Percentiles rank a stretch among this genome's conserved stretches.
phyloP scores from a whole-genome alignment of 2,888 invertebrate genomes.

The Baronia brevicornis region DNA sequence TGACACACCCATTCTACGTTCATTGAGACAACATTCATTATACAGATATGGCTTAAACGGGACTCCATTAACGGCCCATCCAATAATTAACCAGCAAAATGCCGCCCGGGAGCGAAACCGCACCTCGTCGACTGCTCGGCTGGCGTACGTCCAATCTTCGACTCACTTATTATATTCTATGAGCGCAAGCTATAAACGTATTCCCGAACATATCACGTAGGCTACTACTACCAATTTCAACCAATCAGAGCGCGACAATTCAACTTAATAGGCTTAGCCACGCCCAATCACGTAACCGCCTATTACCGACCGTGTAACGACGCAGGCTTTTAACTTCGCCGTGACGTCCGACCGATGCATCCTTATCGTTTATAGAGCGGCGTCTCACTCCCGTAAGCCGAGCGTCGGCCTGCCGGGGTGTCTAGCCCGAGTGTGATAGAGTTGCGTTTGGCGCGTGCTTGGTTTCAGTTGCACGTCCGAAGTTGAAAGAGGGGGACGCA shows the following conservation, averaged over 20 bases:
- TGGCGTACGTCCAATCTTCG: constrained; percentile 68
- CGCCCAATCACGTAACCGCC: constrained; percentile 76
- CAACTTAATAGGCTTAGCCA: constrained; percentile 72
- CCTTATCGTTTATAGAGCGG: constrained; percentile 38
- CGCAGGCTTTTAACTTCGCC: constrained; percentile 72
- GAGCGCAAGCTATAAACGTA: constrained; percentile 71
- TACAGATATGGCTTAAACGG: constrained; percentile 34
- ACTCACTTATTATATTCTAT: constrained; percentile 74
- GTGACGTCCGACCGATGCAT: constrained; percentile 62
- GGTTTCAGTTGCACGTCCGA: constrained; percentile 72
- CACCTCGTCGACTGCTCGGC: constrained; percentile 49
- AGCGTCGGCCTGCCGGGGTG: constrained; percentile 40
- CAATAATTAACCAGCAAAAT: constrained; percentile 62
- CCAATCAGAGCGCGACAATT: constrained; percentile 74
- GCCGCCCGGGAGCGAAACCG: constrained; percentile 56
- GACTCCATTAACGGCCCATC: constrained; percentile 50
- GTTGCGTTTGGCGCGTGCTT: constrained; percentile 72
- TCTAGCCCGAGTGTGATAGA: constrained; percentile 66
- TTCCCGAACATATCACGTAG: constrained; percentile 75
- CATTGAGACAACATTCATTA: constrained; percentile 27
- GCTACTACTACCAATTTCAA: constrained; percentile 72
- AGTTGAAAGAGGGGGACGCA: constrained; percentile 71
- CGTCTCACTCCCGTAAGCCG: constrained; percentile 50
- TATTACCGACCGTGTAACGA: constrained; percentile 74
- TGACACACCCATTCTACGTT: no score